Conservation (phyloP, 2,888 invertebrate species). For the Leucoptera coffeella region DNA sequence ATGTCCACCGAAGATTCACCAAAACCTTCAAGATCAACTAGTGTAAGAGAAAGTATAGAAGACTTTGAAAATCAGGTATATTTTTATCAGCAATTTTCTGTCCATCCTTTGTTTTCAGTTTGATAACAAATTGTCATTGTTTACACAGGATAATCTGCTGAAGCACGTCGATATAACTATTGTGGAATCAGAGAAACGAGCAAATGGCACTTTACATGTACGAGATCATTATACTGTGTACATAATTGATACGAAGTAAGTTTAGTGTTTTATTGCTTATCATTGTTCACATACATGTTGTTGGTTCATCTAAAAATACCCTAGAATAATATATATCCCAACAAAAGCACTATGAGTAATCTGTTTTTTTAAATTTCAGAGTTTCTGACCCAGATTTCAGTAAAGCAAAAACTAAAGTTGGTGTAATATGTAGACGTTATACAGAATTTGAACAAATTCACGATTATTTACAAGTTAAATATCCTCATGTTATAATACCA, state of each 20-base stretch:
- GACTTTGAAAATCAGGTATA: constrained; percentile 33
- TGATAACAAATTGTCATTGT: neutral
- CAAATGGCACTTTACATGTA: constrained; percentile 67
- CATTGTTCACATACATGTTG: too few relatives aligned
- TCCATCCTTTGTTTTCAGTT: neutral
- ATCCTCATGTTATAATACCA: constrained; percentile 75
- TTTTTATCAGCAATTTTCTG: neutral
- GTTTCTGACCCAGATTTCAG: constrained; percentile 60
- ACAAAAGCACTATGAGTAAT: neutral
- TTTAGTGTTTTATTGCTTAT: too few relatives aligned
- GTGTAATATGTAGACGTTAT: constrained; percentile 72
- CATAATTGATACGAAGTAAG: constrained; percentile 72
- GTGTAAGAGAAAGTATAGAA: constrained; percentile 23
- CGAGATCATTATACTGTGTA: constrained; percentile 74
- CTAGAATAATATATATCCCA: neutral
- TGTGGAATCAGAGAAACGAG: constrained; percentile 70
- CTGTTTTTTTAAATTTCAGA: constrained; percentile 36
- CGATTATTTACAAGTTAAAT: constrained; percentile 68
- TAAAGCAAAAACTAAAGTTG: constrained; percentile 54
- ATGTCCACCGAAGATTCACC: constrained; percentile 29
- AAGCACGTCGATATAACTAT: constrained; percentile 70
- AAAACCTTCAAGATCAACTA: constrained; percentile 20
- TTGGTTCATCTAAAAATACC: neutral
- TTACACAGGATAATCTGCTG: constrained; percentile 57
- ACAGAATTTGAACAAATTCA: constrained; percentile 79